A percentile compares a stretch with the other conserved stretches of the same genome.
Conservation (phyloP, 1,140 invertebrate species). For the Phenacoccus solenopsis region DNA sequence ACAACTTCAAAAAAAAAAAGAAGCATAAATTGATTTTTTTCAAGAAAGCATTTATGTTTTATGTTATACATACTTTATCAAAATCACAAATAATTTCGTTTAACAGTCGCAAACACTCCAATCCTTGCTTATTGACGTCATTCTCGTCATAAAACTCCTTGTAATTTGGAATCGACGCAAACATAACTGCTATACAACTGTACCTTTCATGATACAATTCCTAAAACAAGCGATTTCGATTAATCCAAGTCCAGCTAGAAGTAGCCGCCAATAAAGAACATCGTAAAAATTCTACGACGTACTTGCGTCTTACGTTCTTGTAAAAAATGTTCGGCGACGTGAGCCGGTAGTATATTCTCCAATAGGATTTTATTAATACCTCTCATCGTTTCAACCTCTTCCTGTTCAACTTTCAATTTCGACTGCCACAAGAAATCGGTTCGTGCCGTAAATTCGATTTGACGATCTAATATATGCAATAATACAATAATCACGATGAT, state of each 20-base stretch:
- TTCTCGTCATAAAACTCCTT: constrained; percentile 97
- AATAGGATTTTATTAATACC: constrained; percentile 88
- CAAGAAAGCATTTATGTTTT: not conserved
- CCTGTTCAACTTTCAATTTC: constrained; percentile 81
- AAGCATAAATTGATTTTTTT: not conserved
- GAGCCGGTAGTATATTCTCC: constrained; percentile 92
- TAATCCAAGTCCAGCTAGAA: too few species aligned
- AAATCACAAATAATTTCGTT: constrained; percentile 99
- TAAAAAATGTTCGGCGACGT: constrained; percentile 90
- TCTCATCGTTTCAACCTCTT: constrained; percentile 87
- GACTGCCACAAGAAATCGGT: constrained; percentile 86
- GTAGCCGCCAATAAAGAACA: too few species aligned
- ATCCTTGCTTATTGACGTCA: constrained; percentile 90
- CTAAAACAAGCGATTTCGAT: constrained; percentile 34
- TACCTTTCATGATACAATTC: constrained; percentile 92
- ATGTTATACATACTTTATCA: constrained; percentile 86
- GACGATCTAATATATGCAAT: constrained; percentile 66
- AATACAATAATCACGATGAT: constrained; percentile 43
- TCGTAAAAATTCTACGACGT: constrained; percentile 19
- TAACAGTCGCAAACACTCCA: constrained; percentile 84
- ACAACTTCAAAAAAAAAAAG: constrained; percentile 41
- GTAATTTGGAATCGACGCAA: constrained; percentile 96
- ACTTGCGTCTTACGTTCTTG: constrained; percentile 48
- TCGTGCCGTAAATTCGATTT: constrained; percentile 72
- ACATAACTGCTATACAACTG: constrained; percentile 90